Evolutionary conservation across 1,140 invertebrate species (phyloP).

Genomic region (Lasaia peninsularis): DNA sequence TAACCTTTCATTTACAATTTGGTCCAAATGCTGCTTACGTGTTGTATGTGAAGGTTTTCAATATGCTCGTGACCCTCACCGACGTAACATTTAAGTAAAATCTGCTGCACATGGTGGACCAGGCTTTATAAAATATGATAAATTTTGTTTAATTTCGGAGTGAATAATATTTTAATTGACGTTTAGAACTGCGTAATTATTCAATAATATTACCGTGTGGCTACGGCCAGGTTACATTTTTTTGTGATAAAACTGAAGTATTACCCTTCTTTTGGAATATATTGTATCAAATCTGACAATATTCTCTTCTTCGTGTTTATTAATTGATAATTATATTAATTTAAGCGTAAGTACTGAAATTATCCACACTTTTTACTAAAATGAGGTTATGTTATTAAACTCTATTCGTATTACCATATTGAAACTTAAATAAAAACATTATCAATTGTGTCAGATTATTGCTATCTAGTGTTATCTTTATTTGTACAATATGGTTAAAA

Average conservation of each 20-base stretch:
- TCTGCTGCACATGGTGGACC: conserved; percentile 42
- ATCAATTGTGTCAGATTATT: conserved; percentile 7
- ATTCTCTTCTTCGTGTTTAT: not conserved
- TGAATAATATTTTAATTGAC: not conserved
- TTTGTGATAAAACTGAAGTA: not conserved
- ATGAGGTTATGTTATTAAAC: conserved; percentile 9
- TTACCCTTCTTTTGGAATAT: too few relatives aligned
- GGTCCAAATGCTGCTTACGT: conserved; percentile 66
- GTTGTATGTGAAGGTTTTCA: conserved; percentile 71
- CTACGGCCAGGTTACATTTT: not conserved
- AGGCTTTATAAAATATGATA: not conserved
- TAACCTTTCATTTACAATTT: conserved; percentile 71
- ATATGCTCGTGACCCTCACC: conserved; percentile 67
- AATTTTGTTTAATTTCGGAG: not conserved
- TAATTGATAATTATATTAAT: too few relatives aligned
- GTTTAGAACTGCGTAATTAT: not conserved
- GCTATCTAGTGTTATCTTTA: not conserved
- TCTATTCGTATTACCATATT: conserved; percentile 2
- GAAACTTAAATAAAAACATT: conserved; percentile 1
- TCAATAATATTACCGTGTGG: not conserved
- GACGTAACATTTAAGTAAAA: conserved; percentile 39
- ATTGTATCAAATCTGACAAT: not conserved
- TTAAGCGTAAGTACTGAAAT: too few relatives aligned
- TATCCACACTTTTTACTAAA: not conserved
- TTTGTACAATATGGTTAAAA: not conserved